A percentile compares a stretch with the other conserved stretches of the same genome.
Conservation (phyloP, 2,797 vertebrate genomes). For the Echeneis naucrates region DNA sequence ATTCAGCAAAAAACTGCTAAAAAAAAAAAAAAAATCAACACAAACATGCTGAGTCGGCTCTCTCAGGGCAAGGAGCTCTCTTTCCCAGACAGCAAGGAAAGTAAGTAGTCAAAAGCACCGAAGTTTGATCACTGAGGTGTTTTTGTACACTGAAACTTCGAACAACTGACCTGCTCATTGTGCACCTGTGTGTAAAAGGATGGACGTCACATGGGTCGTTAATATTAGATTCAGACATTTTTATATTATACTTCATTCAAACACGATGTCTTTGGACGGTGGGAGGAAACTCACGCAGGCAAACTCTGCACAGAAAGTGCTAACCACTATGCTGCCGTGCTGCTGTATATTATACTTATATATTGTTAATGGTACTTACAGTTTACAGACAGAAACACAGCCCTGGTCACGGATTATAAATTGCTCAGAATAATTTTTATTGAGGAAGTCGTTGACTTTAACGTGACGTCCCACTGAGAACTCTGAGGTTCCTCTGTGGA, state of each 20-base stretch:
- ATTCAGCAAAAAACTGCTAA: conserved; percentile 75
- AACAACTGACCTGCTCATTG: neutral
- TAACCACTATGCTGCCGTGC: no score
- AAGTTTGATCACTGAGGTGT: conserved; percentile 35
- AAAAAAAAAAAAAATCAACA: conserved; percentile 48
- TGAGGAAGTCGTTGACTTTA: conserved; percentile 4
- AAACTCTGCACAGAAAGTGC: no score
- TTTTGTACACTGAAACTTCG: conserved; percentile 23
- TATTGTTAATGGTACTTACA: neutral
- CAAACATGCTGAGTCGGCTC: conserved; percentile 71
- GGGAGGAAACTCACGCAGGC: no score
- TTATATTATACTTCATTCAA: no score
- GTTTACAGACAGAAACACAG: neutral
- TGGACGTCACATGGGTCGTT: neutral
- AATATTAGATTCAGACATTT: no score
- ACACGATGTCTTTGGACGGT: no score
- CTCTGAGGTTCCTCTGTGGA: conserved; percentile 21
- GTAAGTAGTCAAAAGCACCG: conserved; percentile 38
- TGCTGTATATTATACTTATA: neutral
- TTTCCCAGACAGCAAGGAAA: conserved; percentile 55
- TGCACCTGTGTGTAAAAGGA: neutral
- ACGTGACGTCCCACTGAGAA: conserved; percentile 10
- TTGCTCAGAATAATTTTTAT: neutral
- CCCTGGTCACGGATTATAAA: neutral
- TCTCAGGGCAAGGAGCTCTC: conserved; percentile 35